Conservation (phyloP, 2,888 invertebrate genomes). For the Lycocerus yunnanus region DNA sequence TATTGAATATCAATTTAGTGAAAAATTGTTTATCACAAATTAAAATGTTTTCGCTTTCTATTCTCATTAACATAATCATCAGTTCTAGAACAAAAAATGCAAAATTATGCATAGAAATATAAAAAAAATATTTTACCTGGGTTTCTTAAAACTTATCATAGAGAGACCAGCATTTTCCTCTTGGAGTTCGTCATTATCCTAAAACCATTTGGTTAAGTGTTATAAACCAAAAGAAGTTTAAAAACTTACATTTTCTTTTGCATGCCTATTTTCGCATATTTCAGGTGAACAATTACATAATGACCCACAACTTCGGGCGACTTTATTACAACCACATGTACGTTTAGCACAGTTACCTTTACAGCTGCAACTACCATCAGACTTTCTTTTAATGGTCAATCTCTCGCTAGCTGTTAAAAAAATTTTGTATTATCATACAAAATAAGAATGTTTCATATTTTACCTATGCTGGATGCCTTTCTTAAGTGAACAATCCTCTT, state of each 20-base stretch:
- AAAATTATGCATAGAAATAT: background rate
- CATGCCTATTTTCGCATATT: background rate
- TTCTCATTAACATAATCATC: background rate
- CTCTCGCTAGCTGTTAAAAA: background rate
- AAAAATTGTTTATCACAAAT: background rate
- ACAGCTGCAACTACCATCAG: conserved; percentile 66
- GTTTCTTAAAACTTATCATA: background rate
- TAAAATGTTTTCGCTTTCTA: background rate
- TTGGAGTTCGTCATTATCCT: background rate
- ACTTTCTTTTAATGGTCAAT: conserved; percentile 57
- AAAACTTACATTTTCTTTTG: conserved; percentile 10
- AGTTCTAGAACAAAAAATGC: background rate
- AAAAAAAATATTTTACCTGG: background rate
- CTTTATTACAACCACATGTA: conserved; percentile 65
- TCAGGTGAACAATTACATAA: background rate
- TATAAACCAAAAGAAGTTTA: background rate
- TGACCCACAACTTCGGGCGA: conserved; percentile 27
- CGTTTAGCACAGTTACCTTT: conserved; percentile 63
- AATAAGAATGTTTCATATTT: background rate
- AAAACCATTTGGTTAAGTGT: background rate
- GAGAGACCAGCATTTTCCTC: background rate
- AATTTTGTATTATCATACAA: background rate
- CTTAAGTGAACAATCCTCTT: conserved; percentile 44
- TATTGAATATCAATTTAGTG: background rate
- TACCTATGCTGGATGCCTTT: conserved; percentile 4